Conservation (phyloP, 2,888 invertebrate genomes). For the Eristalis intricaria region DNA sequence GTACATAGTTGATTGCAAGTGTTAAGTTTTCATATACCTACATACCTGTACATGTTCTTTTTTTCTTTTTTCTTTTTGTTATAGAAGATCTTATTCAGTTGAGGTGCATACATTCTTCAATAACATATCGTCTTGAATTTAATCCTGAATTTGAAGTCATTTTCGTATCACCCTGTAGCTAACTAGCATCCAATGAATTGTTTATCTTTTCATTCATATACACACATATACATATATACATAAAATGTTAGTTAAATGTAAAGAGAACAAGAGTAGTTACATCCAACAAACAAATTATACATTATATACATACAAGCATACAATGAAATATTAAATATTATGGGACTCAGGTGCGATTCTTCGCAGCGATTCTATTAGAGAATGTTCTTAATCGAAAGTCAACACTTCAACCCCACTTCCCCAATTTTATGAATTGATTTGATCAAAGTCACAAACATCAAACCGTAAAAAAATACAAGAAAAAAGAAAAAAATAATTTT, state of each 20-base stretch:
- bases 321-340: conserved; percentile 37
- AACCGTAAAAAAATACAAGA: not conserved
- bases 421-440: not conserved
- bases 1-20: not conserved
- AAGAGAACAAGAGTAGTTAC: conserved; percentile 3
- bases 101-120: not conserved
- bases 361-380: conserved; percentile 58
- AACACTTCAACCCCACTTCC: conserved; percentile 1
- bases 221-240: not conserved
- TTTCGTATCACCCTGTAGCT: not conserved
- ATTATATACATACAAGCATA: conserved; percentile 21
- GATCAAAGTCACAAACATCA: not conserved
- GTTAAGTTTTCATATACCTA: not conserved
- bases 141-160: not conserved
- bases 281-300: conserved; percentile 24
- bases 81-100: not conserved
- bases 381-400: conserved; percentile 1
- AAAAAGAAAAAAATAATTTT: conserved; percentile 2
- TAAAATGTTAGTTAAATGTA: conserved; percentile 33
- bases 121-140: not conserved
- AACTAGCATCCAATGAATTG: too few relatives aligned
- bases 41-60: too few relatives aligned
- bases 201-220: not conserved
- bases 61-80: not conserved
- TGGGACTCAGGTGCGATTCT: conserved; percentile 57